Base-by-base conservation (phyloP, 2,888 invertebrate genomes). In the Euclidia mi region DNA sequence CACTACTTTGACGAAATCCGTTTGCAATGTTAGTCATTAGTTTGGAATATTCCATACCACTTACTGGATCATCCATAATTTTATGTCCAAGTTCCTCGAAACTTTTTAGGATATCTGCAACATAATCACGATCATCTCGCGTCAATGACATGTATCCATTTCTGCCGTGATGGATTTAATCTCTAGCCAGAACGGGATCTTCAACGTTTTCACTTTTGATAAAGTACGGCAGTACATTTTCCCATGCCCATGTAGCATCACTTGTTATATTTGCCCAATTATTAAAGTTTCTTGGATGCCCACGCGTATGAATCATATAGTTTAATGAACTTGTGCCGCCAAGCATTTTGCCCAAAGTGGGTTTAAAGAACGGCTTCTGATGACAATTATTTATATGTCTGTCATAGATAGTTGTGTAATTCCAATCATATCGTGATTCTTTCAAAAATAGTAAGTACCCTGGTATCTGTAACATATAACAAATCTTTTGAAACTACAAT, bases 401-500 rank as follows among this genome's bases (percentile, higher is more conserved):
- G 3, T 66, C 45, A 2, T 45, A n/a, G n/a, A 44, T 44, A 0
- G 69, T 20, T 2, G 58, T 62, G 9, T 38, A 59, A 4, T 64
- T 66, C 57, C 58, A 72, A n/a, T 72, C 64, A 1, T 7, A 15
- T 1, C 43, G 15, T 3, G 66, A 51, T 17, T 35, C 10, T 6
- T 50, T 45, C 1, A 46, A 14, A 10, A 42, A 71, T 9, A 47
- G 6, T 9, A 43, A 3, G 7, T 65, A 29, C 0, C 11, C 11
- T 9, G 71, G 66, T 9, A 44, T 15, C 72, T 72, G 57, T 9
- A 60, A 65, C n/a, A n/a, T n/a, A n/a, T n/a, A n/a, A n/a, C n/a
- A n/a, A n/a, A n/a, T n/a, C n/a, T n/a, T n/a, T n/a, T n/a, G n/a
- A n/a, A n/a, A n/a, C n/a, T n/a, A n/a, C n/a, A n/a, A n/a, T n/a